Evolutionary conservation across 2,113 vertebrate species (phyloP).

Genomic region (Cephalopholis sonnerati): DNA sequence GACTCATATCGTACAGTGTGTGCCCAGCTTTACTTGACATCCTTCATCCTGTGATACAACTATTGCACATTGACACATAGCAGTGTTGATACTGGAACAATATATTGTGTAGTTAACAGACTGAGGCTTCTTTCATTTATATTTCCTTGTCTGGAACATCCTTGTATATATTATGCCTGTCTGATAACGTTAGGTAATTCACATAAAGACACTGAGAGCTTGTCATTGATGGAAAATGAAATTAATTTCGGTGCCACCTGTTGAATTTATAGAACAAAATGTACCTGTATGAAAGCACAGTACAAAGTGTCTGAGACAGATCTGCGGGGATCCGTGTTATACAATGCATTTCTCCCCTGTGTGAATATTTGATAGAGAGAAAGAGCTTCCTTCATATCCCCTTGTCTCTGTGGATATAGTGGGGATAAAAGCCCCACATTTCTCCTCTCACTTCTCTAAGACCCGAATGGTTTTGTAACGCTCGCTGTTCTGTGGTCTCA

Average conservation of each 20-base stretch:
- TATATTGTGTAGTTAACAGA: neutral
- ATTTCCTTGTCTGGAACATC: constrained; percentile 10
- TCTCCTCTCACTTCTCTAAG: constrained; percentile 57
- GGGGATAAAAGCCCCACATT: constrained; percentile 70
- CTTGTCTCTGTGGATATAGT: constrained; percentile 57
- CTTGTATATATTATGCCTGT: constrained; percentile 10
- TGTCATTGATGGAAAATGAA: constrained; percentile 35
- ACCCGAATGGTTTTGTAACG: constrained; percentile 63
- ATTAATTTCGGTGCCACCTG: constrained; percentile 15
- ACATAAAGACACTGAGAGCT: constrained; percentile 4
- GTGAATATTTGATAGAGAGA: constrained; percentile 79
- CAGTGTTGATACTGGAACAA: too few species aligned
- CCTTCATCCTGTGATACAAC: too few species aligned
- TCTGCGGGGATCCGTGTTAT: constrained; percentile 45
- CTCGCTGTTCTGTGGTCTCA: constrained; percentile 44
- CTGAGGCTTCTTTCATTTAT: neutral
- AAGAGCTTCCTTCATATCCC: constrained; percentile 62
- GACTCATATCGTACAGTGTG: too few species aligned
- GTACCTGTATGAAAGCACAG: constrained; percentile 52
- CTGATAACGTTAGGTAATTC: constrained; percentile 11
- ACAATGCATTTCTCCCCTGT: constrained; percentile 55
- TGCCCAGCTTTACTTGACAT: too few species aligned
- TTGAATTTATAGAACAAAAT: constrained; percentile 55
- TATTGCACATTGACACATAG: too few species aligned
- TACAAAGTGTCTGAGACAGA: constrained; percentile 52